Conservation (phyloP, 2,888 invertebrate genomes). For the Panzeria rudis region DNA sequence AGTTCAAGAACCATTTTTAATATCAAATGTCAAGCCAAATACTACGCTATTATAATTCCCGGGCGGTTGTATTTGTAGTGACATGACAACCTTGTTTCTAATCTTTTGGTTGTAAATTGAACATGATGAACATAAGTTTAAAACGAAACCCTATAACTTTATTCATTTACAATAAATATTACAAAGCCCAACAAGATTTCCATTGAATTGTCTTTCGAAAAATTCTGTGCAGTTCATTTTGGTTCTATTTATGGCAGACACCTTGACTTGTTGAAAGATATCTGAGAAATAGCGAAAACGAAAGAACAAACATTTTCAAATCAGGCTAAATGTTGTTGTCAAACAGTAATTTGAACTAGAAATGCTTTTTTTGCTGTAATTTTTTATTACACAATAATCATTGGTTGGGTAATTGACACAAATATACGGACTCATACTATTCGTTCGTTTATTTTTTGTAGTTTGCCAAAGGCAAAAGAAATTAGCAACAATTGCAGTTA, state of each 20-base stretch:
- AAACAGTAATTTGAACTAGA: conserved; percentile 59
- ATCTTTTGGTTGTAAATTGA: conserved; percentile 24
- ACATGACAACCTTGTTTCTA: conserved; percentile 58
- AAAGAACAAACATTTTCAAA: conserved; percentile 23
- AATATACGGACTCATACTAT: conserved; percentile 16
- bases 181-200: conserved; percentile 18
- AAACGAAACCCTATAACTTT: conserved; percentile 60
- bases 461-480: conserved; percentile 45
- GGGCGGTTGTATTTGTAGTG: neutral
- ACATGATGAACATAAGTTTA: conserved; percentile 4
- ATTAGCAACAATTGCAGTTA: conserved; percentile 59
- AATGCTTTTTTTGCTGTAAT: conserved; percentile 9
- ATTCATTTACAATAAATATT: neutral
- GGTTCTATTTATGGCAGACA: conserved; percentile 47
- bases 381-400: conserved; percentile 50
- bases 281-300: conserved; percentile 3
- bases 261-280: conserved; percentile 53
- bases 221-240: neutral
- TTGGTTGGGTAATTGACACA: conserved; percentile 66
- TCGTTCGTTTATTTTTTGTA: neutral
- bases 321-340: conserved; percentile 24
- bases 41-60: neutral
- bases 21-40: conserved; percentile 12
- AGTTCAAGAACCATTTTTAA: conserved; percentile 23
- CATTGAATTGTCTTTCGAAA: conserved; percentile 39